These are phyloP conservation scores for Podarcis raffonei DNA, from an alignment of 2,113 vertebrate genomes.

Conservation along the genomic window DNA sequence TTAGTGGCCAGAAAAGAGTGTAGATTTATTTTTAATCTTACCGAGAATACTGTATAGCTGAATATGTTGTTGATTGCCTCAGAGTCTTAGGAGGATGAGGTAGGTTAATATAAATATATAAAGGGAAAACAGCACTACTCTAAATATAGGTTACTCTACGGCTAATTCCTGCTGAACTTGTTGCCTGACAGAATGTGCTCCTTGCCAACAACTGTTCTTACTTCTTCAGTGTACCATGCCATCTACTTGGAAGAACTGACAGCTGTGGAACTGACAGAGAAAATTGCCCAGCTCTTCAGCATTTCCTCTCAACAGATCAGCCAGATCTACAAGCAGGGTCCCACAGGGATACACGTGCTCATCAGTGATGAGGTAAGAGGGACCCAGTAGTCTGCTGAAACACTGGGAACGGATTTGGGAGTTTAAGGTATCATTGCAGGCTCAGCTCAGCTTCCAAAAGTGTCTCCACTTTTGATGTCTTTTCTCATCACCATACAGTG, in stretches of 20 bases:
- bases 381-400: background rate
- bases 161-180: background rate
- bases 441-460: background rate
- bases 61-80: background rate
- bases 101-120: background rate
- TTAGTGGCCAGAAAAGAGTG: background rate
- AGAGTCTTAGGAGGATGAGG: background rate
- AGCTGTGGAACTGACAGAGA: constrained; percentile 87
- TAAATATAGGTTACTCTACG: background rate
- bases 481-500: background rate
- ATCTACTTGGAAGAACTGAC: constrained; percentile 95
- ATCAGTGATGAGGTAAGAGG: constrained; percentile 91
- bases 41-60: background rate
- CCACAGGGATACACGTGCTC: constrained; percentile 95
- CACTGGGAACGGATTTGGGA: background rate
- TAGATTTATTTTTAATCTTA: background rate
- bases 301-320: constrained; percentile 93
- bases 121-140: background rate
- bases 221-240: constrained; percentile 91
- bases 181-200: background rate
- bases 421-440: background rate
- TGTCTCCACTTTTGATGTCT: background rate
- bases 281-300: constrained; percentile 95
- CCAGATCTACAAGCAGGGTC: constrained; percentile 96
- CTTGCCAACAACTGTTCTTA: background rate